A percentile compares a stretch with the other conserved stretches of the same genome.
Evolutionary conservation across 2,113 vertebrate genomes (phyloP).

Genomic region (Thamnaconus septentrionalis): DNA sequence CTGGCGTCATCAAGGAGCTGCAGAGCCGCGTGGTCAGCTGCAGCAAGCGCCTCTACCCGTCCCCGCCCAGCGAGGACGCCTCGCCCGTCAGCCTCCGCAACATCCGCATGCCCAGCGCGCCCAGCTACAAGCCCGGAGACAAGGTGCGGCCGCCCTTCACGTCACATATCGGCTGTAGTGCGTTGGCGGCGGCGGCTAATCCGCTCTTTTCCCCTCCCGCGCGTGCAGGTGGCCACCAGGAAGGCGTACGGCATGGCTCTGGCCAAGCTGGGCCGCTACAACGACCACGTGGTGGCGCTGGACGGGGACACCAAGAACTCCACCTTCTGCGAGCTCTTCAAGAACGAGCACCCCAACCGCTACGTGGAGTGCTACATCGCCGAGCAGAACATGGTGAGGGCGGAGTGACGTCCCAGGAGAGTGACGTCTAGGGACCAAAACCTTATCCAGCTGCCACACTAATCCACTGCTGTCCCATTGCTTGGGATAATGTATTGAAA

Average conservation of each 20-base stretch:
- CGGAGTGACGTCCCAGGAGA: neutral
- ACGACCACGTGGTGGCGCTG: conserved; percentile 85
- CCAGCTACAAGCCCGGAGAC: conserved; percentile 89
- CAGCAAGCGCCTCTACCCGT: conserved; percentile 85
- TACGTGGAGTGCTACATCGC: conserved; percentile 95
- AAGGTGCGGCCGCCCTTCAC: conserved; percentile 77
- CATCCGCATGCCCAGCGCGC: conserved; percentile 87
- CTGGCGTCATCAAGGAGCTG: conserved; percentile 86
- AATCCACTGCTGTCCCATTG: too few relatives aligned
- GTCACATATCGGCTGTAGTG: neutral
- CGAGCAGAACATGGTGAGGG: conserved; percentile 92
- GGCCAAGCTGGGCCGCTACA: conserved; percentile 89
- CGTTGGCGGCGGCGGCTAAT: neutral
- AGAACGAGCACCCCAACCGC: conserved; percentile 89
- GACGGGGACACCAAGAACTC: conserved; percentile 96
- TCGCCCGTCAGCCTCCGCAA: conserved; percentile 83
- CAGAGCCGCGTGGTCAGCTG: conserved; percentile 83
- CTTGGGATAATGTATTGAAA: too few relatives aligned
- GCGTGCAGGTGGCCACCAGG: conserved; percentile 84
- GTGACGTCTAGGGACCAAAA: neutral
- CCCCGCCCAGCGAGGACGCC: conserved; percentile 83
- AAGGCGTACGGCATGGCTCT: conserved; percentile 90
- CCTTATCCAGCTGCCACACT: too few relatives aligned
- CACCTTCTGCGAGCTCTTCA: conserved; percentile 91
- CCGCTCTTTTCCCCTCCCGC: neutral